Conservation (phyloP, 1,140 invertebrate genomes). For the Drosophila orena region DNA sequence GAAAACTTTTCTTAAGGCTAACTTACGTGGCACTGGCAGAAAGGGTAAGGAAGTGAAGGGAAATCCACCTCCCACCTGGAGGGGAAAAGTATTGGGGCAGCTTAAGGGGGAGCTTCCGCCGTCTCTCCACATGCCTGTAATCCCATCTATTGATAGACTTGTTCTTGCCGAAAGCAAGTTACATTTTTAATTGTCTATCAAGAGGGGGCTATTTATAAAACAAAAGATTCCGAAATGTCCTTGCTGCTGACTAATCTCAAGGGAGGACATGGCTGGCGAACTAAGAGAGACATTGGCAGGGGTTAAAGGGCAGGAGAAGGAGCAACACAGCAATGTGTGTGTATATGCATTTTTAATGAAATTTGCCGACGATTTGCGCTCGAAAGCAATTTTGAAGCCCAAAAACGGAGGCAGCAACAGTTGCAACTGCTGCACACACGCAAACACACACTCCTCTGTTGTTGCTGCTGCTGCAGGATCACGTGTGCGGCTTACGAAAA, state of each 20-base stretch:
- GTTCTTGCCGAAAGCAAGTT: constrained; percentile 34
- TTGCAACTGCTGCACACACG: constrained; percentile 33
- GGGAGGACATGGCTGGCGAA: constrained; percentile 10
- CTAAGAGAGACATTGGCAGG: constrained; percentile 1
- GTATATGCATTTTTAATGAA: constrained; percentile 64
- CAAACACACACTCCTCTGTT: not conserved
- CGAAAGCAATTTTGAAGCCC: constrained; percentile 57
- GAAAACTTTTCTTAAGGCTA: constrained; percentile 42
- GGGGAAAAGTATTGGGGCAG: constrained; percentile 10
- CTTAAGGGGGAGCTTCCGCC: constrained; percentile 1
- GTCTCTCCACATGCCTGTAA: not conserved
- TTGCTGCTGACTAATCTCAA: constrained; percentile 48
- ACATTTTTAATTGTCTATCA: constrained; percentile 79
- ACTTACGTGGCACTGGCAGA: not conserved
- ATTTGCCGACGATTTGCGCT: constrained; percentile 59
- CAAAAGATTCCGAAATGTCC: constrained; percentile 69
- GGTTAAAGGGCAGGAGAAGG: not conserved
- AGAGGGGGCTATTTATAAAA: constrained; percentile 63
- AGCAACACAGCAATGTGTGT: constrained; percentile 14
- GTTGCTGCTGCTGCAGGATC: constrained; percentile 16
- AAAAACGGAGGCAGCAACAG: constrained; percentile 47
- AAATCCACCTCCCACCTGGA: constrained; percentile 23
- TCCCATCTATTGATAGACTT: constrained; percentile 66
- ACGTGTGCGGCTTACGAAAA: constrained; percentile 63
- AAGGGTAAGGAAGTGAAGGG: not conserved